Conservation (phyloP, 1,140 invertebrate species). For the Cotesia typhae region DNA sequence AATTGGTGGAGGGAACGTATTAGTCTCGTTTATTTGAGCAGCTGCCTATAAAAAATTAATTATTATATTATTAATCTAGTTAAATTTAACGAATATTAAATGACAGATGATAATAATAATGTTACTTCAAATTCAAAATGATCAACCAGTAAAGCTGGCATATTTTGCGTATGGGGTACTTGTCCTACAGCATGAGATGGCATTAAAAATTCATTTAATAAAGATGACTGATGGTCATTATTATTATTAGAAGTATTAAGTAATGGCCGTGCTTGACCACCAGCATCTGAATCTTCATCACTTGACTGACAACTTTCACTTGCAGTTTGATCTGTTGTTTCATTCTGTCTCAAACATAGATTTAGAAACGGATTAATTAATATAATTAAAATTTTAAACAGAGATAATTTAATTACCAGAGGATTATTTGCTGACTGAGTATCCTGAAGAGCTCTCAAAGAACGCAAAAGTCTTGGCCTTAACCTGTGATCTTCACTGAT, state of each 20-base stretch:
- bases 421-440: conserved; percentile 46
- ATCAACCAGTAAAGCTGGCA: conserved; percentile 43
- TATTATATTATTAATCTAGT: not conserved
- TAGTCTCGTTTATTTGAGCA: conserved; percentile 37
- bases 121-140: conserved; percentile 48
- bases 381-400: not conserved
- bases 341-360: conserved; percentile 41
- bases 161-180: conserved; percentile 38
- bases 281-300: conserved; percentile 58
- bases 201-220: conserved; percentile 44
- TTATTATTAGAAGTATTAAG: conserved; percentile 35
- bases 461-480: conserved; percentile 70
- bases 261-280: conserved; percentile 41
- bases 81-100: not conserved
- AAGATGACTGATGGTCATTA: conserved; percentile 43
- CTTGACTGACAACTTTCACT: conserved; percentile 58
- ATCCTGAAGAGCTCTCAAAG: conserved; percentile 65
- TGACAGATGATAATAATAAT: not conserved
- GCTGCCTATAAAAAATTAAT: conserved; percentile 31
- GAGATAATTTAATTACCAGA: conserved; percentile 42
- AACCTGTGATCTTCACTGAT: conserved; percentile 73
- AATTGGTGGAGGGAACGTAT: conserved; percentile 35
- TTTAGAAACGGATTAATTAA: not conserved
- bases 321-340: conserved; percentile 51
- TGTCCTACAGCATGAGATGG: conserved; percentile 42